These are phyloP conservation scores for Anthopleura xanthogrammica DNA, from an alignment of 92 coral and sea anemone genomes.

Conservation along the genomic window DNA sequence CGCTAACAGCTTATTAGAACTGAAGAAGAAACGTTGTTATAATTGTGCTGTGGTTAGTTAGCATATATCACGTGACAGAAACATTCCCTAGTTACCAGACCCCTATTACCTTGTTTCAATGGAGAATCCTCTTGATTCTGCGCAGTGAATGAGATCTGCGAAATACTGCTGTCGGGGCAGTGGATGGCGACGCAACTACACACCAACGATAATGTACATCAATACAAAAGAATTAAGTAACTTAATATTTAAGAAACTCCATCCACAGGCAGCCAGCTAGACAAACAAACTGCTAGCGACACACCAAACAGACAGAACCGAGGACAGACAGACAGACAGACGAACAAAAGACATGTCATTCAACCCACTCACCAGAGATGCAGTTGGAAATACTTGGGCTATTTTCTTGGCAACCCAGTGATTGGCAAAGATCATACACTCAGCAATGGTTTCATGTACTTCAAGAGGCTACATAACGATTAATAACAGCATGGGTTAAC, in stretches of 20 bases:
- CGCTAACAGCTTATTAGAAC: slow-evolving; percentile 86
- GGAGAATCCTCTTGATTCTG: slow-evolving; percentile 76
- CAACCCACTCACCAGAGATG: slow-evolving; percentile 66
- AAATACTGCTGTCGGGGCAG: slow-evolving; percentile 81
- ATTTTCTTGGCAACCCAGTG: slow-evolving; percentile 96
- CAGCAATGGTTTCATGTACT: slow-evolving; percentile 89
- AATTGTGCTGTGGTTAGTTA: neutral
- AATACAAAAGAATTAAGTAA: too few species aligned
- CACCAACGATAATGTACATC: too few species aligned
- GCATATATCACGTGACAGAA: slow-evolving; percentile 1
- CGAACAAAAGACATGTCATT: neutral
- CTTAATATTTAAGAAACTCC: too few species aligned
- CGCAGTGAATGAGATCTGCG: slow-evolving; percentile 75
- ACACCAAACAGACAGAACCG: too few species aligned
- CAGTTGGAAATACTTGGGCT: slow-evolving; percentile 65
- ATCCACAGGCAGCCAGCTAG: neutral
- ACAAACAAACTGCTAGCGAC: neutral
- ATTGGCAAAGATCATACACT: slow-evolving; percentile 93
- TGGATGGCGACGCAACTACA: slow-evolving; percentile 94
- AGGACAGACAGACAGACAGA: too few species aligned
- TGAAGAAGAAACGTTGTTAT: neutral
- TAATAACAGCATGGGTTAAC: neutral
- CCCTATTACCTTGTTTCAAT: slow-evolving; percentile 66
- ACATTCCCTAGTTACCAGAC: neutral
- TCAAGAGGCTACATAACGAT: slow-evolving; percentile 63